phyloP scores from a whole-genome alignment of 2,797 vertebrate genomes.

The Spondyliosoma cantharus region DNA sequence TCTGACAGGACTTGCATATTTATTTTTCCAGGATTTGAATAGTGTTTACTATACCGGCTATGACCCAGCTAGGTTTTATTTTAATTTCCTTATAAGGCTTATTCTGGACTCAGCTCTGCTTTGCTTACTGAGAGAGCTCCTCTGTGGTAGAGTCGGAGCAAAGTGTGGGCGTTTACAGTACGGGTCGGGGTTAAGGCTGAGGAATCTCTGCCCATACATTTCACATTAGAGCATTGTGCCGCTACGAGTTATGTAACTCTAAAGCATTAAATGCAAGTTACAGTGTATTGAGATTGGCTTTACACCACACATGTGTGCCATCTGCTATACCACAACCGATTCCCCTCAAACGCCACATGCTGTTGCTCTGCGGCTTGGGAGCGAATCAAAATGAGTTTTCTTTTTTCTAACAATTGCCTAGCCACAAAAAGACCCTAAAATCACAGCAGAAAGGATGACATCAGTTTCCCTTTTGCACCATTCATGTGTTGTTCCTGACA shows the following conservation, averaged over 20 bases:
- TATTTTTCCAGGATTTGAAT: conserved; percentile 54
- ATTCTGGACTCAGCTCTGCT: conserved; percentile 22
- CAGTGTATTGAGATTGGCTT: conserved; percentile 7
- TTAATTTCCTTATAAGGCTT: conserved; percentile 52
- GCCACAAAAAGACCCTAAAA: not conserved
- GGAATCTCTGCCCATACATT: conserved; percentile 22
- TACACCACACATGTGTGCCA: conserved; percentile 17
- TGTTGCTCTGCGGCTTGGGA: conserved; percentile 3
- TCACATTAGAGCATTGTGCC: not conserved
- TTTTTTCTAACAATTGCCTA: not conserved
- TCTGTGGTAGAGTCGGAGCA: conserved; percentile 26
- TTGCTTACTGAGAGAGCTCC: conserved; percentile 2
- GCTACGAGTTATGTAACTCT: not conserved
- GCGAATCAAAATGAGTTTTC: not conserved
- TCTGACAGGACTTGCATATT: conserved; percentile 29
- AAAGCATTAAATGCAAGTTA: conserved; percentile 16
- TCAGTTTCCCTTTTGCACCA: conserved; percentile 13
- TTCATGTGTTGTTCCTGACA: not conserved
- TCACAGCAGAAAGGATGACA: conserved; percentile 6
- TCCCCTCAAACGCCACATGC: not conserved
- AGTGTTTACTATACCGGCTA: conserved; percentile 28
- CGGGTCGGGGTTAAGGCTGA: conserved; percentile 10
- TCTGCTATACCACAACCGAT: conserved; percentile 16
- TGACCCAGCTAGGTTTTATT: conserved; percentile 19
- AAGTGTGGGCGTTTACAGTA: conserved; percentile 7